Evolutionary conservation across 2,113 vertebrate species (phyloP).

Genomic region (Takifugu bimaculatus): DNA sequence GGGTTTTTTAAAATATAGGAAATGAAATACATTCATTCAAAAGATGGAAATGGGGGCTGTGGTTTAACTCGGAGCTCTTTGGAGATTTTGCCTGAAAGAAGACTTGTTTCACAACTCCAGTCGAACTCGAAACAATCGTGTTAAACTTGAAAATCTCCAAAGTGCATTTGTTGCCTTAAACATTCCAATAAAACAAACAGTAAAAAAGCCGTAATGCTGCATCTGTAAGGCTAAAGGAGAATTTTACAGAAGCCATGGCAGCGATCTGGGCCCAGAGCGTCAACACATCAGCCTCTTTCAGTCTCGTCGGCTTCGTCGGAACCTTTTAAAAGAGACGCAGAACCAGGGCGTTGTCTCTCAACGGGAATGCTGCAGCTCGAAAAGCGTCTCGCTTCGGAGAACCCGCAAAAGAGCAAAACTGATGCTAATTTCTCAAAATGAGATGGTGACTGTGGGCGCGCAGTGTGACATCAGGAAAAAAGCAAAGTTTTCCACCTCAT

Average conservation of each 20-base stretch:
- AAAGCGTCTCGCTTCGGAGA: background rate
- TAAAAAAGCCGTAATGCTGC: background rate
- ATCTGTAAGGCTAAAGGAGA: constrained; percentile 9
- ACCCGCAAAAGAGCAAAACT: constrained; percentile 15
- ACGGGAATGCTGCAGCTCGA: too few relatives aligned
- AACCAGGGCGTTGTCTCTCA: constrained; percentile 2
- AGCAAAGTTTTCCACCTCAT: constrained; percentile 36
- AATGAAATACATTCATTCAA: too few relatives aligned
- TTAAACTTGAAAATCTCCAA: constrained; percentile 3
- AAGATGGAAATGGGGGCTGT: too few relatives aligned
- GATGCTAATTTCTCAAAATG: constrained; percentile 42
- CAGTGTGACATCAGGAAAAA: constrained; percentile 8
- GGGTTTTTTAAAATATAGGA: too few relatives aligned
- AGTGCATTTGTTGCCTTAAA: constrained; percentile 21
- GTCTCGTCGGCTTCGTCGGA: constrained; percentile 30
- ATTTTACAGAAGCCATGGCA: constrained; percentile 4
- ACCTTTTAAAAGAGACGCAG: constrained; percentile 35
- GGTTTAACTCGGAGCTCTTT: too few relatives aligned
- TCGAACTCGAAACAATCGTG: too few relatives aligned
- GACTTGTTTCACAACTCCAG: too few relatives aligned
- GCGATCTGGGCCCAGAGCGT: constrained; percentile 7
- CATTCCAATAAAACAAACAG: background rate
- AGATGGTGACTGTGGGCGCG: background rate
- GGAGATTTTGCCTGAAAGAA: too few relatives aligned
- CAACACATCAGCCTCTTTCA: too few relatives aligned